Base-by-base conservation (phyloP, 2,888 invertebrate species). In the Carpatolechia fugitivella region DNA sequence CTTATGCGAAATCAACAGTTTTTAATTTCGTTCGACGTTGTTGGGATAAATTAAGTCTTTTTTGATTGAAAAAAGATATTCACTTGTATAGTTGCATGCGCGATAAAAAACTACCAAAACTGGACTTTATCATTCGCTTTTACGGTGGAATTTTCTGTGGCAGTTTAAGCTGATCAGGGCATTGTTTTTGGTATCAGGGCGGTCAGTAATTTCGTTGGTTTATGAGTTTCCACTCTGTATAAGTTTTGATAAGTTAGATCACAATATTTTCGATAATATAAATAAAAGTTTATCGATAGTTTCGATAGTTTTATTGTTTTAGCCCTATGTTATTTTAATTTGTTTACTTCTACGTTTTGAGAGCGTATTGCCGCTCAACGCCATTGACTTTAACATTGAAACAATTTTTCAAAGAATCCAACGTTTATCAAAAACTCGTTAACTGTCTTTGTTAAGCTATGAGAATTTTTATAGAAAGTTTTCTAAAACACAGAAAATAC, bases 121-220 rank as follows among this genome's bases (percentile, higher is more conserved):
- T 59, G 53, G 10, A 69, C 80, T 75, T 69, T 85, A 80, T 59
- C 41, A 6, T 36, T 1, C 4, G 0, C 1, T 0, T 0, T 29
- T 74, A 82, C 58, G 68, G 77, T 69, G 56, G 52, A 70, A 60
- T 74, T 61, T 84, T 24, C 63, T 18, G 55, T 67, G 65, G 13
- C 35, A 47, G 59, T 61, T 58, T 56, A 49, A 54, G 57, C 60
- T 63, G 80, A 81, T 80, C 77, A 63, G 74, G 70, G 74, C 79
- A 84, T 88, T 87, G 85, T 86, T 87, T 87, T 85, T 81, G 82
- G 78, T 82, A 84, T 85, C 77, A 82, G 79, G 74, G 70, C 71
- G 69, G 65, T 52, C 24, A 78, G 82, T 85, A 85, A 87, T 87
- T 87, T 85, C 76, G 81, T 72, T 80, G 84, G 79, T 85, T 87